Percentiles rank a stretch among this genome's conserved stretches.
Conservation (phyloP, 2,113 vertebrate genomes). For the Neogale vison region DNA sequence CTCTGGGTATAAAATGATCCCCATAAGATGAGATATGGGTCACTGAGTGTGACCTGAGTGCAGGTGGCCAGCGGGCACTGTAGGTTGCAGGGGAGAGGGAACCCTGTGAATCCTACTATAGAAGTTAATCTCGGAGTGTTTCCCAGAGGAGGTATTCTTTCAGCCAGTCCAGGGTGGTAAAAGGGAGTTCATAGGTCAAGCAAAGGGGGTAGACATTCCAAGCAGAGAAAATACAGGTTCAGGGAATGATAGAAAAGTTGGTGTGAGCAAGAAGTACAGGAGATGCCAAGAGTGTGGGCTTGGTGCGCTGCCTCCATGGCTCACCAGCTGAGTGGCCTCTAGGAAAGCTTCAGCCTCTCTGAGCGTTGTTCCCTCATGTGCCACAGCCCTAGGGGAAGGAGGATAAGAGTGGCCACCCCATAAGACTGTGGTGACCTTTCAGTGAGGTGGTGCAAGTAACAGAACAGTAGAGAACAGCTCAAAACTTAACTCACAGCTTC, state of each 20-base stretch:
- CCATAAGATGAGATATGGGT: not conserved
- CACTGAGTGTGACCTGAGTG: not conserved
- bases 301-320: fast-evolving
- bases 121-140: not conserved
- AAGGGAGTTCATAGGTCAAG: not conserved
- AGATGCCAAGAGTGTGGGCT: not conserved
- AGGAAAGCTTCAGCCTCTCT: not conserved
- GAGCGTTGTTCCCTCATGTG: not conserved
- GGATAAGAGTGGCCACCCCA: not conserved
- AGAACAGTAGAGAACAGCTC: fast-evolving
- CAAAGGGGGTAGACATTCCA: not conserved
- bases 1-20: not conserved
- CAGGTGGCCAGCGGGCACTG: not conserved
- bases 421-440: not conserved
- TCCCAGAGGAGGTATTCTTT: not conserved
- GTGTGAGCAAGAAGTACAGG: too few species aligned
- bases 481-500: not conserved
- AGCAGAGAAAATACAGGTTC: not conserved
- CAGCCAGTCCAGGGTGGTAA: not conserved
- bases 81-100: not conserved
- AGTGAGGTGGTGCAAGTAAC: not conserved
- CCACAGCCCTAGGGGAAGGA: not conserved
- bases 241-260: not conserved
- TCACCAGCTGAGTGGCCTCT: not conserved
- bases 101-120: not conserved